phyloP scores from a whole-genome alignment of 2,888 invertebrate genomes.

The Sphecodes monilicornis region DNA sequence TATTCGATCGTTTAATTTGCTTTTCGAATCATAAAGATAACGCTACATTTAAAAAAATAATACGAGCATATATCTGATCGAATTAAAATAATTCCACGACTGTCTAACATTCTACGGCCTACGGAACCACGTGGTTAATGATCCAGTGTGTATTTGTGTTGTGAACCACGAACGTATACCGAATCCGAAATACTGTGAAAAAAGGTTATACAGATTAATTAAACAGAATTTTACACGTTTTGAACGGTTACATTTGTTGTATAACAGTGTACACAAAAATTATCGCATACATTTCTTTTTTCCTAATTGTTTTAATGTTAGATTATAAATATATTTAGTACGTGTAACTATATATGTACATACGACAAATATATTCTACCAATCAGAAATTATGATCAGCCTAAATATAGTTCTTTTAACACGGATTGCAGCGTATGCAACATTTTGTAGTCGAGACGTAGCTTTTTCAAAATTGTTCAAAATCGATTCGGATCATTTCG shows the following conservation, averaged over 20 bases:
- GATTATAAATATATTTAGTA: neutral
- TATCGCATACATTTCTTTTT: neutral
- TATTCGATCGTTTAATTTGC: neutral
- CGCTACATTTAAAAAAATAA: neutral
- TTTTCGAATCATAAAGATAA: neutral
- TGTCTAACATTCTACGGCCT: neutral
- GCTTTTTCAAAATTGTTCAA: too few relatives aligned
- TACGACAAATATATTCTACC: neutral
- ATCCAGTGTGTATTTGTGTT: neutral
- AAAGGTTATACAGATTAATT: neutral
- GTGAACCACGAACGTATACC: neutral
- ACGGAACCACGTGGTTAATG: neutral
- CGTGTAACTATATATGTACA: neutral
- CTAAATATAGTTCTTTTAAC: neutral
- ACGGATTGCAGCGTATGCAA: neutral
- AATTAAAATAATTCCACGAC: neutral
- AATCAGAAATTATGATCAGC: neutral
- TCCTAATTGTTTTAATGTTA: neutral
- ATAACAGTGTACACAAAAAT: neutral
- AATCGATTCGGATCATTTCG: slow-evolving; percentile 5
- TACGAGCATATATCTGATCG: neutral
- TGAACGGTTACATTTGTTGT: neutral
- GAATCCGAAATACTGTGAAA: neutral
- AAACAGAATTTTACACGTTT: neutral
- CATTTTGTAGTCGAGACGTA: neutral